Base-by-base conservation (phyloP, 2,797 vertebrate species). In the Gambusia yucatana region DNA sequence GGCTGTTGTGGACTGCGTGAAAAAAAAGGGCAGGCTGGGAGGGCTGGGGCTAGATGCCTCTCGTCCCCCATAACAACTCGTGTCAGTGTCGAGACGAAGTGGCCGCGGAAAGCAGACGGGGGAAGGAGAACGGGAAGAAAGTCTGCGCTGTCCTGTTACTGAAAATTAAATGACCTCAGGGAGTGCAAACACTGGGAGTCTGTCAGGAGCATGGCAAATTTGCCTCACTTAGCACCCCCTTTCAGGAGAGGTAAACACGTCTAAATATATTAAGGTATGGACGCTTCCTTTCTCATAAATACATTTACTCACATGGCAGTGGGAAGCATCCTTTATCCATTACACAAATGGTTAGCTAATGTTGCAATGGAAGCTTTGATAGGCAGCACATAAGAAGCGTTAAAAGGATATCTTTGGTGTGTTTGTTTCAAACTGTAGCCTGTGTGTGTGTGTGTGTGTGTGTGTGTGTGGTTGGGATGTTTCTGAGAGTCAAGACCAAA, bases 401-500 rank as follows among this genome's bases (percentile, higher is more conserved):
- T 77, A 79, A 72, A 33, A 79, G 70, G 69, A 70, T 46, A 70
- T 46, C 16, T 70, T 70, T 7, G 16, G 67, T 67, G 57, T 84
- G 76, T 87, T 84, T 82, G 74, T 79, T 61, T 80, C 41, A n/a
- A 46, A 46, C 50, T 28, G 72, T 79, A 48, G 72, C 33, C 50
- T 0, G 14, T 69, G 76, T 41, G 16, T 41, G 67, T 50, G 65
- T 71, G 17, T 41, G 67, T 50, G 65, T 71, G 17, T 25, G 6
- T 11, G 16, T 48, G 76, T 77, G 61, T 50, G 80, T 89, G 95
- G 96, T 95, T 95, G 73, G 96, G 95, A 96, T 94, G 96, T 97
- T 97, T 96, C 96, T 96, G 96, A 97, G 97, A 97, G 95, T 96
- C 95, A 95, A 96, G 96, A 96, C 95, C 95, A 97, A 96, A 92